Conservation (phyloP, 1,140 invertebrate genomes). For the Ips nitidus region DNA sequence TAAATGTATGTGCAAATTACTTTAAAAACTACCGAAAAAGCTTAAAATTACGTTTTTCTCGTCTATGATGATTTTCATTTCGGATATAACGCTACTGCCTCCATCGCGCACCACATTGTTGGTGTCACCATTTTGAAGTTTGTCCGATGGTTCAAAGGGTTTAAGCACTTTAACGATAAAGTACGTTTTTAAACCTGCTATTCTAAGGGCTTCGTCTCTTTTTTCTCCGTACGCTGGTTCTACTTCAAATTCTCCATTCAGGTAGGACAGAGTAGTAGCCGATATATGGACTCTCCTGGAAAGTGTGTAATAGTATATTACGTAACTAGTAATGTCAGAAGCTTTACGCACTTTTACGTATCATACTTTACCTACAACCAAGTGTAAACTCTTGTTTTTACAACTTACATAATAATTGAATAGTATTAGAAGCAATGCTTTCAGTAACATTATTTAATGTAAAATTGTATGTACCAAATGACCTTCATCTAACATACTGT, state of each 20-base stretch:
- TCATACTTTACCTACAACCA: slow-evolving; percentile 33
- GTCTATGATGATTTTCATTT: slow-evolving; percentile 48
- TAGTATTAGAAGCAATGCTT: too few relatives aligned
- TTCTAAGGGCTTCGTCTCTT: slow-evolving; percentile 81
- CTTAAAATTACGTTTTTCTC: slow-evolving; percentile 45
- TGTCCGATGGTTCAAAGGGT: slow-evolving; percentile 61
- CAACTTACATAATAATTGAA: too few relatives aligned
- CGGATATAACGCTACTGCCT: slow-evolving; percentile 49
- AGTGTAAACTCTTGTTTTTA: too few relatives aligned
- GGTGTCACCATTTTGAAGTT: slow-evolving; percentile 51
- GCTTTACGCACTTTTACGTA: background rate
- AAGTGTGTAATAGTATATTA: slow-evolving; percentile 14
- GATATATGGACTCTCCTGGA: slow-evolving; percentile 91
- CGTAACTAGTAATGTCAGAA: background rate
- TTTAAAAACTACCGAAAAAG: background rate
- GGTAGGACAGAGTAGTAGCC: slow-evolving; percentile 84
- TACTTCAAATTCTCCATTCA: slow-evolving; percentile 92
- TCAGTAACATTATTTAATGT: too few relatives aligned
- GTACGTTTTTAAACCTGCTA: slow-evolving; percentile 87
- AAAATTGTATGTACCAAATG: too few relatives aligned
- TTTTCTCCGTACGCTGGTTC: slow-evolving; percentile 90
- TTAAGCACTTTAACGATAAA: slow-evolving; percentile 87
- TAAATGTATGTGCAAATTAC: slow-evolving; percentile 28
- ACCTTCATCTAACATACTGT: too few relatives aligned
- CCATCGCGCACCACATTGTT: slow-evolving; percentile 49